These are phyloP conservation scores for Cenopis cana DNA, from an alignment of 2,888 invertebrate genomes.

Conservation along the genomic window DNA sequence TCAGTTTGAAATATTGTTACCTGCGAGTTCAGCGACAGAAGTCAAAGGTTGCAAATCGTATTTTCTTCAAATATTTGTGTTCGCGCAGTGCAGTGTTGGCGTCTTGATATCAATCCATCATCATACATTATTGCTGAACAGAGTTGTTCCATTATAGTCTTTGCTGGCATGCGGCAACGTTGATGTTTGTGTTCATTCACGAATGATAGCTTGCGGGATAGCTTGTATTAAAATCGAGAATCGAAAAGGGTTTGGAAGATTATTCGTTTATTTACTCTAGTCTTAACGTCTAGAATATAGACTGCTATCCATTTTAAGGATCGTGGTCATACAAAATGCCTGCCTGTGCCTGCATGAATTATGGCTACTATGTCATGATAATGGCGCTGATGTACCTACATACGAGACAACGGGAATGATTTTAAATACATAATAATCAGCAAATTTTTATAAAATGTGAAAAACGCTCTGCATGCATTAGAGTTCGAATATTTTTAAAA, in stretches of 20 bases:
- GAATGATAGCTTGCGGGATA: neutral
- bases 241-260: neutral
- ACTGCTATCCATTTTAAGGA: too few relatives aligned
- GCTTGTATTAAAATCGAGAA: neutral
- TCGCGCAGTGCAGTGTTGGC: slow-evolving; percentile 1
- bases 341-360: too few relatives aligned
- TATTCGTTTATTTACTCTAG: neutral
- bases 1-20: slow-evolving; percentile 16
- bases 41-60: slow-evolving; percentile 18
- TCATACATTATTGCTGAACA: slow-evolving; percentile 1
- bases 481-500: too few relatives aligned
- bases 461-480: too few relatives aligned
- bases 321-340: too few relatives aligned
- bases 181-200: slow-evolving; percentile 1
- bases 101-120: slow-evolving; percentile 3
- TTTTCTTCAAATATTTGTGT: slow-evolving; percentile 17
- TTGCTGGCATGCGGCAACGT: neutral
- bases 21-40: slow-evolving; percentile 1
- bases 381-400: too few relatives aligned
- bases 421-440: too few relatives aligned
- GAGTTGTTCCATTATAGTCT: neutral
- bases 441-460: too few relatives aligned
- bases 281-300: too few relatives aligned
- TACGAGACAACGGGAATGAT: too few relatives aligned
- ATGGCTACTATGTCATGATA: too few relatives aligned